Evolutionary conservation across 2,888 invertebrate genomes (phyloP).

Genomic region (Eupeodes luniger): DNA sequence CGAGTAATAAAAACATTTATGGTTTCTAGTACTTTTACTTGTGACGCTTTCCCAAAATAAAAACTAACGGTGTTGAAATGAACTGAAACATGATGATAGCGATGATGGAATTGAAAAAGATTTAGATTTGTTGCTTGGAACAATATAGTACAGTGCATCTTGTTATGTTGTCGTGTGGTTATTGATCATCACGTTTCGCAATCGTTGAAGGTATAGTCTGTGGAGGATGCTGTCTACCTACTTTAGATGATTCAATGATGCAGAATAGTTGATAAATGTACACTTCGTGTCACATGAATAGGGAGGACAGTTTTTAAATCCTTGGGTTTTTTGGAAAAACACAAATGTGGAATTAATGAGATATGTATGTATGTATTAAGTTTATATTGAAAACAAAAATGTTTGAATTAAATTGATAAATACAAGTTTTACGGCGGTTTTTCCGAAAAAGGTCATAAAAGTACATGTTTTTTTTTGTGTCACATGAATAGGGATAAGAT

Average conservation of each 20-base stretch:
- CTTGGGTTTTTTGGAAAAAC: too few species aligned
- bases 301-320: too few species aligned
- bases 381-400: too few species aligned
- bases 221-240: constrained; percentile 3
- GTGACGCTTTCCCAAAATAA: constrained; percentile 14
- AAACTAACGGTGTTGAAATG: constrained; percentile 18
- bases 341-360: too few species aligned
- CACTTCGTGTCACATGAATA: neutral
- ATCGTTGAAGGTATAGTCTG: neutral
- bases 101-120: constrained; percentile 6
- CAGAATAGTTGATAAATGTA: neutral
- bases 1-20: constrained; percentile 31
- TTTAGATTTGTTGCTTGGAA: neutral
- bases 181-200: constrained; percentile 21
- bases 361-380: too few species aligned
- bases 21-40: constrained; percentile 17
- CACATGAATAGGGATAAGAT: too few species aligned
- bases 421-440: too few species aligned
- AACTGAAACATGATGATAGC: constrained; percentile 10
- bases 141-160: neutral
- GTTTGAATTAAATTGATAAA: too few species aligned
- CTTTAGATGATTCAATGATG: constrained; percentile 18
- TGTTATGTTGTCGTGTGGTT: constrained; percentile 21
- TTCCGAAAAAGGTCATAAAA: too few species aligned
- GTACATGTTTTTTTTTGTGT: too few species aligned